Conservation (phyloP, 2,113 vertebrate species). For the Bagarius yarrelli region DNA sequence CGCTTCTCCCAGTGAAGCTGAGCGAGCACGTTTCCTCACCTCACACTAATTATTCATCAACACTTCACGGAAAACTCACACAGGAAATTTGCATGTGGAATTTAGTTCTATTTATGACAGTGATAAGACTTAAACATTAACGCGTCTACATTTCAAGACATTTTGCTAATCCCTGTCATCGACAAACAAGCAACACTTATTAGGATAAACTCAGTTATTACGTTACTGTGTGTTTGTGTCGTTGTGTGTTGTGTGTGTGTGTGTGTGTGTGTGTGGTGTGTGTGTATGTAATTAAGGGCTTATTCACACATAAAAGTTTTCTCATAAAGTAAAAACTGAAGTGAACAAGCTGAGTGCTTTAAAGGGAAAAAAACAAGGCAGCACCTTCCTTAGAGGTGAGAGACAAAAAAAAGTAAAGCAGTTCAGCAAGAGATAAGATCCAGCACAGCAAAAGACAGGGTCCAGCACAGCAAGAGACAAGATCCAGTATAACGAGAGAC, state of each 20-base stretch:
- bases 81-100: neutral
- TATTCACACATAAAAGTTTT: neutral
- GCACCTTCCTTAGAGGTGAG: neutral
- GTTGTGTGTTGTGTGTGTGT: too few species aligned
- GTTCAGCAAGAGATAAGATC: neutral
- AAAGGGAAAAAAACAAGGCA: neutral
- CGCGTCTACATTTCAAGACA: neutral
- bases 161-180: neutral
- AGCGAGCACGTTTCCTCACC: too few species aligned
- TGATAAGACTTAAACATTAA: neutral
- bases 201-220: neutral
- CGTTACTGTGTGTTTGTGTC: neutral
- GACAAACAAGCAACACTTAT: neutral
- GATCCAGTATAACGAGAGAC: neutral
- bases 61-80: neutral
- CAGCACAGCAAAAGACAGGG: neutral
- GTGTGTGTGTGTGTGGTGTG: neutral
- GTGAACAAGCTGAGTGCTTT: too few species aligned
- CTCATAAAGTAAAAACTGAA: neutral
- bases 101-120: neutral
- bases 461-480: neutral
- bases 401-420: neutral
- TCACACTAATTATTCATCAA: neutral
- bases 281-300: neutral
- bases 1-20: too few species aligned